Percentiles rank a stretch among this genome's conserved stretches.
phyloP scores from a whole-genome alignment of 2,888 invertebrate species.

The Nasonovia ribisnigri region DNA sequence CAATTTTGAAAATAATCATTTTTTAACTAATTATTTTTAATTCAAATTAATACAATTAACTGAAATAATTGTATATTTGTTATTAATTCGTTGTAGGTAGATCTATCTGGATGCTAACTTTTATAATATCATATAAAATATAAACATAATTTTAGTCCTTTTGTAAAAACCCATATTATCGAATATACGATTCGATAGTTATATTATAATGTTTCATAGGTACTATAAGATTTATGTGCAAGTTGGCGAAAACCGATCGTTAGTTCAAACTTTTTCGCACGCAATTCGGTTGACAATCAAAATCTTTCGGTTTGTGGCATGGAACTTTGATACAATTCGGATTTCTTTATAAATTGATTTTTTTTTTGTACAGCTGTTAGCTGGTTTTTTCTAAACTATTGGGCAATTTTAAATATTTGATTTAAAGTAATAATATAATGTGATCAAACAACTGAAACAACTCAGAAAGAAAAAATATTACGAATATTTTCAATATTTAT shows the following conservation, averaged over 20 bases:
- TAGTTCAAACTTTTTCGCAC: neutral
- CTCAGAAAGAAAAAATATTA: neutral
- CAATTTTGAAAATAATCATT: too few relatives aligned
- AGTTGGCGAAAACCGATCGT: neutral
- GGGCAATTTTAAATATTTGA: neutral
- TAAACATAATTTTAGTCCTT: neutral
- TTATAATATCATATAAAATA: too few relatives aligned
- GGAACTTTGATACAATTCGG: too few relatives aligned
- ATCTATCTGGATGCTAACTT: too few relatives aligned
- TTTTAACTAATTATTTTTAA: too few relatives aligned
- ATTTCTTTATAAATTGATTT: neutral
- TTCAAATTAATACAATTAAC: too few relatives aligned
- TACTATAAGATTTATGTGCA: too few relatives aligned
- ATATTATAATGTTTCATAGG: too few relatives aligned
- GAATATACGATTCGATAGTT: neutral
- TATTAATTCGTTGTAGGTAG: too few relatives aligned
- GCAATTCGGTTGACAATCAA: neutral
- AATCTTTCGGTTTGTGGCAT: neutral
- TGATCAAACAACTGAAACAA: too few relatives aligned
- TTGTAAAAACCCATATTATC: neutral
- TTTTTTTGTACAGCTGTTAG: neutral
- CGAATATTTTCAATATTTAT: neutral
- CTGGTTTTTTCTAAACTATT: neutral
- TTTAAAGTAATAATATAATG: neutral
- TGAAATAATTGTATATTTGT: too few relatives aligned